phyloP scores from a whole-genome alignment of 2,797 vertebrate genomes.

The Coreius guichenoti region DNA sequence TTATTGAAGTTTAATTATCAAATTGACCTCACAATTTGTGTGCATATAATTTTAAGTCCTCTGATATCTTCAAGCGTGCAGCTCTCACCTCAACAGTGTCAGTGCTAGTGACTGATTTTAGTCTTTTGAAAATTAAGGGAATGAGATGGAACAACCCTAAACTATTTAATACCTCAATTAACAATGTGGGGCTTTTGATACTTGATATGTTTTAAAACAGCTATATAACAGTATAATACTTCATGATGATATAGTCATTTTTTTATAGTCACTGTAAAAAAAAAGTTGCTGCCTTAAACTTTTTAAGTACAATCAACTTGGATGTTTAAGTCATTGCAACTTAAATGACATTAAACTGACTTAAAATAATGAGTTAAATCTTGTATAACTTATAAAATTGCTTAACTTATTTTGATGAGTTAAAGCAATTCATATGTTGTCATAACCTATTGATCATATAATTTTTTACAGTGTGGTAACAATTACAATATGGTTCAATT shows the following conservation, averaged over 20 bases:
- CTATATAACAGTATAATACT: not conserved
- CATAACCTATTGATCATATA: too few species aligned
- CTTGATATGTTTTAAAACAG: not conserved
- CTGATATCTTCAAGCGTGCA: slow-evolving; percentile 24
- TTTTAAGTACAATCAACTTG: too few species aligned
- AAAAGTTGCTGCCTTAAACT: too few species aligned
- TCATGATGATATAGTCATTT: not conserved
- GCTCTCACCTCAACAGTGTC: slow-evolving; percentile 1
- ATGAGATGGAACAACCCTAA: not conserved
- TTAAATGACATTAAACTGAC: too few species aligned
- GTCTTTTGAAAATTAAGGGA: slow-evolving; percentile 6
- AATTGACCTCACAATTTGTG: slow-evolving; percentile 20
- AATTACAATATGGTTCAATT: not conserved
- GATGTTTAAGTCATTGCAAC: too few species aligned
- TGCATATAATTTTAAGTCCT: slow-evolving; percentile 26
- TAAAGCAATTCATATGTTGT: too few species aligned
- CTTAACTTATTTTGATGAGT: too few species aligned
- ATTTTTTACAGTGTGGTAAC: not conserved
- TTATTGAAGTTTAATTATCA: slow-evolving; percentile 45
- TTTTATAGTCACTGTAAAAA: not conserved
- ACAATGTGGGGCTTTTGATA: not conserved
- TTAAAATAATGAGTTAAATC: too few species aligned
- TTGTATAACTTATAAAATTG: too few species aligned
- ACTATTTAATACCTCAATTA: not conserved
- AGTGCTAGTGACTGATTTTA: not conserved